These are phyloP conservation scores for Platycheirus albimanus DNA, from an alignment of 2,888 invertebrate genomes.

Conservation along the genomic window DNA sequence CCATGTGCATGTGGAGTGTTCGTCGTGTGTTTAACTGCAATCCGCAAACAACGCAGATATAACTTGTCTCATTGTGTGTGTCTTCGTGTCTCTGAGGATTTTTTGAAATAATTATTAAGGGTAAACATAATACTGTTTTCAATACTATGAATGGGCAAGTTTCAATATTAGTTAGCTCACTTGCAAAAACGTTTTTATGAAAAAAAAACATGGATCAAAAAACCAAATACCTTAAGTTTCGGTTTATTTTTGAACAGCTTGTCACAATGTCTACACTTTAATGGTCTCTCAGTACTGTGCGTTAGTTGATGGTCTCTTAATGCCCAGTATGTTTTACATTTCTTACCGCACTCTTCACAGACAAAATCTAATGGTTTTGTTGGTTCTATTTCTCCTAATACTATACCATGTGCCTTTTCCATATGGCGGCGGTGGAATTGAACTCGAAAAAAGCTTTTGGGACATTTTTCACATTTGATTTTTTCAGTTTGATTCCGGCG, in stretches of 20 bases:
- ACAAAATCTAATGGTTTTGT: slow-evolving; percentile 8
- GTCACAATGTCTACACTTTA: slow-evolving; percentile 61
- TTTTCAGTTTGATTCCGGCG: slow-evolving; percentile 1
- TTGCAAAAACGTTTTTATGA: too few relatives aligned
- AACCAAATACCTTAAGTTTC: slow-evolving; percentile 3
- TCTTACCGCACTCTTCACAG: slow-evolving; percentile 20
- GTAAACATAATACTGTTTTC: too few relatives aligned
- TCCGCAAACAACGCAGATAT: slow-evolving; percentile 80
- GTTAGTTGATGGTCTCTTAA: slow-evolving; percentile 45
- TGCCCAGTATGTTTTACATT: slow-evolving; percentile 10
- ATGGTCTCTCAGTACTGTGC: slow-evolving; percentile 54
- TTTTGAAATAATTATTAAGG: neutral
- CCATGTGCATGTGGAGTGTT: slow-evolving; percentile 79
- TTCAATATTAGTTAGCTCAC: too few relatives aligned
- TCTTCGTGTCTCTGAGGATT: slow-evolving; percentile 78
- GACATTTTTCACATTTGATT: slow-evolving; percentile 20
- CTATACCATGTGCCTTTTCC: slow-evolving; percentile 9
- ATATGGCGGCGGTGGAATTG: slow-evolving; percentile 27
- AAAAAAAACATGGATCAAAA: too few relatives aligned
- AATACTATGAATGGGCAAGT: too few relatives aligned
- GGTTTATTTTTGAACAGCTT: slow-evolving; percentile 35
- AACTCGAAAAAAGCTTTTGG: slow-evolving; percentile 8
- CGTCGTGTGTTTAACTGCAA: slow-evolving; percentile 80
- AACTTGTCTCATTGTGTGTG: slow-evolving; percentile 80
- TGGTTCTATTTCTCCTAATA: neutral